Evolutionary conservation across 2,113 vertebrate genomes (phyloP), one percentile per base, ranked within the genome.

Genomic region (Vulpes ferrilata): DNA sequence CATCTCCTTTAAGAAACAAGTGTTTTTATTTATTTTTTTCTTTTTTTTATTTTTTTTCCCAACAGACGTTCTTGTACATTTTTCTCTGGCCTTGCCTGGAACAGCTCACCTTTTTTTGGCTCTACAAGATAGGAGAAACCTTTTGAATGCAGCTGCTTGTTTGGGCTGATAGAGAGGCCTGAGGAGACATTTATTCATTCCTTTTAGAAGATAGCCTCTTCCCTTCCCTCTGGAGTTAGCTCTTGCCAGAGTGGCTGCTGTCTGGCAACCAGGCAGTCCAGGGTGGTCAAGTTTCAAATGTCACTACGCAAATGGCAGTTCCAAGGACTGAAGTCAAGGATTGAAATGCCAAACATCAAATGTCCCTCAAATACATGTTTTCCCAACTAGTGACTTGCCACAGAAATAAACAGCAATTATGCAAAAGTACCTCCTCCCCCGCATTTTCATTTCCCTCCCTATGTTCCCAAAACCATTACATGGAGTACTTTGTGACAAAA

Each of bases 201-300:
- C 55, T 82, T 85, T 96, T 82, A 67, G 93, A 95, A 96, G 92
- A 69, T 65, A 30, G 78, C 79, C 79, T 95, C 95, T 94, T 69
- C 32, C 64, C n/a, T 93, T 97, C 88, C 95, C 94, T 43, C 55
- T n/a, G 87, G 97, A 96, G 43, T 69, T 76, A 35, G 71, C 88
- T 97, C 82, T 84, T 96, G 97, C 95, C 84, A 96, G 16, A 82
- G 69, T 97, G 92, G 76, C 86, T 96, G 90, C 57, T 96, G 86
- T 88, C 80, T 97, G 96, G 84, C 80, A 97, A 87, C 22, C 3
- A 74, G n/a, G 48, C 19, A 0, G 30, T 74, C 82, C 71, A 69
- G 48, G 51, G 71, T 86, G 80, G 79, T 93, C 81, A 96, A 83
- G 85, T 97, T 97, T 97, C 91, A 97, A 97, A 98, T 93, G 93